Base-by-base conservation (phyloP, 2,797 vertebrate genomes). In the Acanthurus lineatus region DNA sequence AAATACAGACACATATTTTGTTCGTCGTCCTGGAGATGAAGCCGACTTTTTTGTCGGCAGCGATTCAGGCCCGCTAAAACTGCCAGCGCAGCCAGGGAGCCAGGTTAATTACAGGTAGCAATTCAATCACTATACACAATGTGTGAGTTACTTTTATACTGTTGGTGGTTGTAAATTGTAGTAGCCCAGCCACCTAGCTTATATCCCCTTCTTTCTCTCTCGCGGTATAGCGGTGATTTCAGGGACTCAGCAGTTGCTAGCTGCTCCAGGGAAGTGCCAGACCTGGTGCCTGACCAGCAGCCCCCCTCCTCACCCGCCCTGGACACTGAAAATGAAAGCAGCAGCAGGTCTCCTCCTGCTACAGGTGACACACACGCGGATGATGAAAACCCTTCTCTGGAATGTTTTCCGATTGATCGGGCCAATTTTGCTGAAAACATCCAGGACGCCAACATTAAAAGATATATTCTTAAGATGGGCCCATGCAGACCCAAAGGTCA, bases 401-500 rank as follows among this genome's bases (percentile, higher is more conserved):
- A 9, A 8, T 63, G 49, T 73, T 63, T 62, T 62, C 38, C 9
- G n/a, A 61, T 38, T 44, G 48, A 44, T 72, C 17, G 17, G 47
- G 58, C 48, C 32, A 72, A 53, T 52, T 72, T 52, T 44, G 16
- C 49, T 63, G 47, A 48, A 48, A 19, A 48, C 47, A 48, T 48
- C 47, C 47, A 48, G 47, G 16, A 48, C 17, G 47, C 15, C 48
- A 63, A 73, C 12, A 63, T 73, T 54, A 72, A 62, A 53, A 61
- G 57, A 52, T 51, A 61, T 45, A 9, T 42, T 3, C 40, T 42
- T 42, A 42, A 42, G 40, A 42, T 42, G 40, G 40, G 40, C 40
- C 40, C 40, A 42, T 42, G 40, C 70, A 54, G 49, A 64, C 70
- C 51, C 17, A 73, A 73, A 45, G 59, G 60, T 73, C 59, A 22